A percentile compares a stretch with the other conserved stretches of the same genome.
Evolutionary conservation across 2,113 vertebrate species (phyloP).

Genomic region (Nothocercus nigrocapillus): DNA sequence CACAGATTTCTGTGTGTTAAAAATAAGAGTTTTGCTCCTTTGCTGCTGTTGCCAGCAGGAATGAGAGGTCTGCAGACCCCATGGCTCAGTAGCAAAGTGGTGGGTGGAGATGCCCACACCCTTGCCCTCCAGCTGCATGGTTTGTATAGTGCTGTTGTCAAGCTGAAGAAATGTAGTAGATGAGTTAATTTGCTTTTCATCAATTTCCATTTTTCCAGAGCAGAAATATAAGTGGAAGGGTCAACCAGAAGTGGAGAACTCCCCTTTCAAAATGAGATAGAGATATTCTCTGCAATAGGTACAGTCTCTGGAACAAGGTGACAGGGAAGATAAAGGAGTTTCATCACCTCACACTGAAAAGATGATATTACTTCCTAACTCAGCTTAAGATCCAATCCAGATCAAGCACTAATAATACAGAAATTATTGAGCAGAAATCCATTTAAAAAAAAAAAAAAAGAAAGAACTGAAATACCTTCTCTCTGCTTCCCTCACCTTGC

Average conservation of each 20-base stretch:
- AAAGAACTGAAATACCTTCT: too few relatives aligned
- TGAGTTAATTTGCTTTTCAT: not conserved
- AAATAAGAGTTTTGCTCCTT: not conserved
- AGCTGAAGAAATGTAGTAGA: not conserved
- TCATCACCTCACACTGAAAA: not conserved
- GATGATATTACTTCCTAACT: not conserved
- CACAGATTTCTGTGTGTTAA: not conserved
- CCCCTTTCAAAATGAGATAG: not conserved
- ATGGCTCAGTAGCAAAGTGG: not conserved
- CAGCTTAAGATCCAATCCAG: not conserved
- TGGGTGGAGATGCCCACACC: not conserved
- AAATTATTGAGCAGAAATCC: not conserved
- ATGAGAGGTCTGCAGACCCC: not conserved
- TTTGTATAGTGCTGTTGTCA: not conserved
- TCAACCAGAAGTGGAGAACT: not conserved
- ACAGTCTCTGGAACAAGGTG: not conserved
- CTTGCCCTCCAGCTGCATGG: not conserved
- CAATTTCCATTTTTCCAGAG: not conserved
- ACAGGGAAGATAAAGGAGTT: not conserved
- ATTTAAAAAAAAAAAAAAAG: rapidly evolving
- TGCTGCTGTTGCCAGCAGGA: not conserved
- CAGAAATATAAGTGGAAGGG: not conserved
- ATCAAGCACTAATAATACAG: not conserved
- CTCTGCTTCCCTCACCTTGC: rapidly evolving
- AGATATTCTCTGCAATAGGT: not conserved